Base-by-base conservation (phyloP, 2,797 vertebrate species). In the Balearica regulorum region DNA sequence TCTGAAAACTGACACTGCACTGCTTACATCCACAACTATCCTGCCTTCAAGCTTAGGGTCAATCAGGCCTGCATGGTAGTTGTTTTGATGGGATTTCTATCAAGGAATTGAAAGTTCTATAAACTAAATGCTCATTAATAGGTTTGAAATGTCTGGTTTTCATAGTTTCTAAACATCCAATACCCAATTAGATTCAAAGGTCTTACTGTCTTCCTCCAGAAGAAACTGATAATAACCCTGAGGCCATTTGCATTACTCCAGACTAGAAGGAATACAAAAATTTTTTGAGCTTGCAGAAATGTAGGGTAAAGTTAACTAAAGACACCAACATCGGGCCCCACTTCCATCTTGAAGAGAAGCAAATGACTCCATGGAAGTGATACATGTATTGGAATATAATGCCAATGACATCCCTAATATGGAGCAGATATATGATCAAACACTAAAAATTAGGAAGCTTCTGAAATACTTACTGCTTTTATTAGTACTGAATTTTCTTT, bases 301-400 rank as follows among this genome's bases (percentile, higher is more conserved):
- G 29, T 41, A 35, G n/a, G 26, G 25, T 60, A 25, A 83, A 68
- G 21, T 33, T 87, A 25, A 73, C 31, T 46, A 12, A 73, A 77
- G 18, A 80, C 46, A 64, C 5, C 0, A 3, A 26, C 5, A 5
- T 1, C 83, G 41, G 21, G 16, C n/a, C 72, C 33, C 6, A 3
- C 12, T 55, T 73, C 43, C 13, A 54, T 28, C 16, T 28, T 26
- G 31, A 83, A 71, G 35, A 62, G 71, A 61, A 44, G n/a, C 6
- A 89, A 76, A 66, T 6, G 1, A 7, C 9, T 35, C n/a, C 44
- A 19, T 31, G 16, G 35, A 49, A 21, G 26, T 12, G 20, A 11
- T 37, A 43, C 20, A 8, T 39, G 5, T 57, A 22, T 16, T 60
- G n/a, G n/a, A 80, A 70, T 76, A 35, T 31, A 70, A 85, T 4